phyloP scores from a whole-genome alignment of 2,888 invertebrate species.

The Trisateles emortualis region DNA sequence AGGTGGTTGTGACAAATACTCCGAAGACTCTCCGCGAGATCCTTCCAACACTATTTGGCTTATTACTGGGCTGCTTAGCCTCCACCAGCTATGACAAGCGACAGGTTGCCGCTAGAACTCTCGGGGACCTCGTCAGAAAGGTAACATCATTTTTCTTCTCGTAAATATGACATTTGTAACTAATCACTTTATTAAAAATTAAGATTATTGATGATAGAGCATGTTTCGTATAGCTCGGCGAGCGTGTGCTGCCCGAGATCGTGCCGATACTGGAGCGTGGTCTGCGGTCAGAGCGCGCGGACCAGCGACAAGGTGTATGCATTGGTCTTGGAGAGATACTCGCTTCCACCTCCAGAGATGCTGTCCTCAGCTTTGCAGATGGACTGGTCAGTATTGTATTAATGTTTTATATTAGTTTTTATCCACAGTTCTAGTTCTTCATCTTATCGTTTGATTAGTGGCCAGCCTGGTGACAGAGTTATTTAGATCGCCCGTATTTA shows the following conservation, averaged over 20 bases:
- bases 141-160: conserved; percentile 51
- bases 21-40: conserved; percentile 98
- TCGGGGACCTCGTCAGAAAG: conserved; percentile 98
- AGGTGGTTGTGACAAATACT: conserved; percentile 98
- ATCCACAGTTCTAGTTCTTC: too few relatives aligned
- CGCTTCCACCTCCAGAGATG: conserved; percentile 97
- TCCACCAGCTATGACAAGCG: conserved; percentile 98
- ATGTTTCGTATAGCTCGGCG: conserved; percentile 89
- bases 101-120: conserved; percentile 97
- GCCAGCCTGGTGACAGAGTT: too few relatives aligned
- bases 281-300: conserved; percentile 95
- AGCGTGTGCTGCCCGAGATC: conserved; percentile 98
- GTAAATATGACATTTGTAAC: too few relatives aligned
- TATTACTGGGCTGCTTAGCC: conserved; percentile 97
- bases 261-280: conserved; percentile 98
- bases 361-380: conserved; percentile 91
- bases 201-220: not conserved
- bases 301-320: conserved; percentile 99
- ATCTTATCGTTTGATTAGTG: too few relatives aligned
- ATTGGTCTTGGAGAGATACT: conserved; percentile 99
- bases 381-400: conserved; percentile 66
- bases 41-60: conserved; percentile 96
- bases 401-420: too few relatives aligned
- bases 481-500: too few relatives aligned
- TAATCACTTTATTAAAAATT: too few relatives aligned